Conservation (phyloP, 2,113 vertebrate genomes). For the Sinocyclocheilus grahami region DNA sequence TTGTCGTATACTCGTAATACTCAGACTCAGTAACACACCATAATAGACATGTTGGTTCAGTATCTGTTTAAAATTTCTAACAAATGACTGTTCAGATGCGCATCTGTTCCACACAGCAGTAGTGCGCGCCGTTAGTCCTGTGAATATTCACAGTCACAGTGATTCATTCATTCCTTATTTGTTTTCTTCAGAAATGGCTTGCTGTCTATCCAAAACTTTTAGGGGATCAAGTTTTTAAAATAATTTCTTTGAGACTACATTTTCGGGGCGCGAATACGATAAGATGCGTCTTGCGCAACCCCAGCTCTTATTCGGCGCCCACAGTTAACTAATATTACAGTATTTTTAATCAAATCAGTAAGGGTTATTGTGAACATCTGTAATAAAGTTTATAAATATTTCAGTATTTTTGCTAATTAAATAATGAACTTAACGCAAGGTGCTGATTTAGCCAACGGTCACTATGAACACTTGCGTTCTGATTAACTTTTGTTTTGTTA, state of each 20-base stretch:
- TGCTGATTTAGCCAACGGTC: neutral
- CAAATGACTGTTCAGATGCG: neutral
- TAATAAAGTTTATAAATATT: neutral
- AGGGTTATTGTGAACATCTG: neutral
- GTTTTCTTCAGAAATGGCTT: neutral
- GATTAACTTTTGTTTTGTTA: neutral
- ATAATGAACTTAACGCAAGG: neutral
- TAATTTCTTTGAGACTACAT: neutral
- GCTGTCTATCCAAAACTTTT: neutral
- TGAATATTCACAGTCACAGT: neutral
- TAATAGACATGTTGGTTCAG: neutral
- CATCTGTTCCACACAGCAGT: neutral
- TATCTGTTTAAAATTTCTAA: neutral
- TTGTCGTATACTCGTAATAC: neutral
- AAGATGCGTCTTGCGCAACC: neutral
- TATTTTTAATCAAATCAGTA: neutral
- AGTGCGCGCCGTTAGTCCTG: neutral
- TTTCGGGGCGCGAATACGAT: neutral
- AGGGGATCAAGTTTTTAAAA: neutral
- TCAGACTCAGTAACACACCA: neutral
- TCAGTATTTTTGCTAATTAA: neutral
- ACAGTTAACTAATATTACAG: neutral
- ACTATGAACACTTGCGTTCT: neutral
- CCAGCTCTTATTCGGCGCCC: neutral
- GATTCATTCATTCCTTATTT: constrained; percentile 11